Percentiles rank a stretch among this genome's conserved stretches.
phyloP scores from a whole-genome alignment of 1,140 invertebrate species.

The Orchestia grillus region DNA sequence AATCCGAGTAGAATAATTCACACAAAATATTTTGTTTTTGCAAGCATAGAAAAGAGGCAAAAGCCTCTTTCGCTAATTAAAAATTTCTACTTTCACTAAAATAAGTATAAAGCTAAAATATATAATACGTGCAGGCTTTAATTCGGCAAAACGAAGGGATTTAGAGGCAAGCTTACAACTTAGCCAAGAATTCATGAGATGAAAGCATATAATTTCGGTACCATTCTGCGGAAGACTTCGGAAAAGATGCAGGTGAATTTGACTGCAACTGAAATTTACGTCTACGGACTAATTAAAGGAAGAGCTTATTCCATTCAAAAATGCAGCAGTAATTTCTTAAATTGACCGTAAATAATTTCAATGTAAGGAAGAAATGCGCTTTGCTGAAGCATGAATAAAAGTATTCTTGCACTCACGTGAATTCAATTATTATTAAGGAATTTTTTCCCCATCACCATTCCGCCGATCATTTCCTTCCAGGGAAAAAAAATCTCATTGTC shows the following conservation, averaged over 20 bases:
- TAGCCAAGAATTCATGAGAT: neutral
- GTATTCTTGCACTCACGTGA: too few relatives aligned
- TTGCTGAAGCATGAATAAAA: too few relatives aligned
- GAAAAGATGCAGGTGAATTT: too few relatives aligned
- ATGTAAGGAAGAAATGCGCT: too few relatives aligned
- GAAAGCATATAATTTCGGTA: neutral
- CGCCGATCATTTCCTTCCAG: too few relatives aligned
- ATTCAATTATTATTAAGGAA: too few relatives aligned
- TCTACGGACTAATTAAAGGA: too few relatives aligned
- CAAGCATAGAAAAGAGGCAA: neutral
- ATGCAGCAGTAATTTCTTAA: neutral
- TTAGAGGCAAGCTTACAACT: neutral
- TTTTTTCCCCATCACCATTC: too few relatives aligned
- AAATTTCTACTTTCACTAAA: neutral
- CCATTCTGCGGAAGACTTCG: neutral
- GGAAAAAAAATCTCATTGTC: too few relatives aligned
- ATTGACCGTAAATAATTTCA: too few relatives aligned
- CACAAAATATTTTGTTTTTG: neutral
- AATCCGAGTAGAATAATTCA: too few relatives aligned
- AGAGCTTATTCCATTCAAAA: neutral
- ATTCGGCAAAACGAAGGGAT: neutral
- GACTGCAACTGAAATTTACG: too few relatives aligned
- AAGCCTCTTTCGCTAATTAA: neutral
- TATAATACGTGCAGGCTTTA: neutral
- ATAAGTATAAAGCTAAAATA: neutral